Conservation (phyloP, 2,113 vertebrate species). For the Cinclus mexicanus region DNA sequence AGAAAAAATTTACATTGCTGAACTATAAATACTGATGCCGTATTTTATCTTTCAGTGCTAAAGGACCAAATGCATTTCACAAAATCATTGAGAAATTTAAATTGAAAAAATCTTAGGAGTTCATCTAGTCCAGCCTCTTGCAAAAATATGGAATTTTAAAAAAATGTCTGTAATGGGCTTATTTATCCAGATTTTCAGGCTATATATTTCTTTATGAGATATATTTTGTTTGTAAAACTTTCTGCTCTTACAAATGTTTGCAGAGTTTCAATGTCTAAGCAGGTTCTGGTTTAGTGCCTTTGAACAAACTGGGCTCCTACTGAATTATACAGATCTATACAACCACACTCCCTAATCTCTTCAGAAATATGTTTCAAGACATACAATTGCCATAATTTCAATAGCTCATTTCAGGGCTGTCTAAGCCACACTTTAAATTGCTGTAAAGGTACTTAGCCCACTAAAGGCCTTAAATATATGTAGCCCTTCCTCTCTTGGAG, state of each 20-base stretch:
- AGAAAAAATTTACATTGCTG: background rate
- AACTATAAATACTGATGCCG: background rate
- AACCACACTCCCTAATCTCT: background rate
- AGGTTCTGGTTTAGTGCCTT: background rate
- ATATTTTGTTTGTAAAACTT: background rate
- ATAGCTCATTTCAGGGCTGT: background rate
- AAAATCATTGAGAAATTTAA: background rate
- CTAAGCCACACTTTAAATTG: background rate
- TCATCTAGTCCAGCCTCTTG: background rate
- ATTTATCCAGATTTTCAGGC: background rate
- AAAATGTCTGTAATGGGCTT: background rate
- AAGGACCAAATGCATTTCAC: background rate
- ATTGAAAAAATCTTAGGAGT: background rate
- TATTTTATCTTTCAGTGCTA: background rate
- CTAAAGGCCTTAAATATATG: background rate
- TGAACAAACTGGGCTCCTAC: background rate
- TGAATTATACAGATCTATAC: background rate
- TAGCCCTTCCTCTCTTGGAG: background rate
- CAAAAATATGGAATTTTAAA: background rate
- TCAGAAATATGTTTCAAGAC: background rate
- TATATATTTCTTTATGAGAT: background rate
- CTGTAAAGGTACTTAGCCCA: background rate
- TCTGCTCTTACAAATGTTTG: background rate
- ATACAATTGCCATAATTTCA: background rate
- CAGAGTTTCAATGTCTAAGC: background rate